Conservation (phyloP, 2,113 vertebrate species). For the Arizona elegans region DNA sequence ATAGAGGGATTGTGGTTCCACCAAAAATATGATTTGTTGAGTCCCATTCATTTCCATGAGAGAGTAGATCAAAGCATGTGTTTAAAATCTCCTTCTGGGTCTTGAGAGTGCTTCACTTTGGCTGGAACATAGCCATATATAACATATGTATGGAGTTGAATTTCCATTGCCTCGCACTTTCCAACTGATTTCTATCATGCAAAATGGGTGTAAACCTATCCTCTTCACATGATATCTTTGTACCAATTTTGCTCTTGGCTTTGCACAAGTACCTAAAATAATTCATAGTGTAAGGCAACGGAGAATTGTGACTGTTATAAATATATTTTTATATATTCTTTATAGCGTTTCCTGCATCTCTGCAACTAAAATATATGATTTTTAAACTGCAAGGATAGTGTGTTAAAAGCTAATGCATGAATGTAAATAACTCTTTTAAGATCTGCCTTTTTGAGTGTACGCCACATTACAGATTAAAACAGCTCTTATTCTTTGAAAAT, state of each 20-base stretch:
- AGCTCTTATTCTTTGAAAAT: conserved; percentile 74
- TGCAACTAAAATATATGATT: conserved; percentile 68
- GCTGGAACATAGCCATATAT: conserved; percentile 44
- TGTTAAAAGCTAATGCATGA: conserved; percentile 83
- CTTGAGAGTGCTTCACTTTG: conserved; percentile 9
- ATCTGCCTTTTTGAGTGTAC: conserved; percentile 84
- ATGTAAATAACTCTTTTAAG: conserved; percentile 82
- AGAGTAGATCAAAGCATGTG: neutral
- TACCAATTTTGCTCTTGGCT: conserved; percentile 26
- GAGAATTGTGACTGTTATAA: conserved; percentile 63
- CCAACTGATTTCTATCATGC: conserved; percentile 44
- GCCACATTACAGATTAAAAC: conserved; percentile 75
- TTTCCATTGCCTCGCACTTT: conserved; percentile 52
- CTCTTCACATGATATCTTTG: neutral
- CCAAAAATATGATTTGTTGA: neutral
- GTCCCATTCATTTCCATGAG: neutral
- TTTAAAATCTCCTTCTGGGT: neutral
- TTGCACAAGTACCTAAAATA: conserved; percentile 48
- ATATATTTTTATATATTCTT: conserved; percentile 70
- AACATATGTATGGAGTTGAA: conserved; percentile 62
- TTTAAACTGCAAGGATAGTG: conserved; percentile 70
- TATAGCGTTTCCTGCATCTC: conserved; percentile 72
- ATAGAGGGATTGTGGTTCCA: neutral
- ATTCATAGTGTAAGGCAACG: conserved; percentile 66
- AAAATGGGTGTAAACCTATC: conserved; percentile 27